Base-by-base conservation (phyloP, 2,888 invertebrate genomes). In the Platycheirus albimanus region DNA sequence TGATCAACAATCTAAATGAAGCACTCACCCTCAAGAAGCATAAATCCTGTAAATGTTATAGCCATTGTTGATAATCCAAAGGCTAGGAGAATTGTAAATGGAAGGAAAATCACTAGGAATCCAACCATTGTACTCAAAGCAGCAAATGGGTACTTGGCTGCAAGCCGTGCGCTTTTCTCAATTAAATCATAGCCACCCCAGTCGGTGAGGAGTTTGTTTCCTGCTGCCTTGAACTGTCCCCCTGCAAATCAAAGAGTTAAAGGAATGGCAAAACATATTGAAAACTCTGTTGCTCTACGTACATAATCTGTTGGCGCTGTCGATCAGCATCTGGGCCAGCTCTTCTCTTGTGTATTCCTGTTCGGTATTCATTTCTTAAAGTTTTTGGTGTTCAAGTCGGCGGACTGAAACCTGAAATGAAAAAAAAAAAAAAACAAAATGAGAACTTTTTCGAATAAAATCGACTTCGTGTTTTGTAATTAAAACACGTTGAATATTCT, bases 21-120 rank as follows among this genome's bases (percentile, higher is more conserved):
- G 38, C 0, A 10, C 13, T 58, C 84, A 90, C 91, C 91, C 87
- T 91, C 91, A 5, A 91, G 86, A 1, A 91, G 86, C n/a, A 91
- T 81, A 61, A 91, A 89, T 36, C 90, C 91, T 0, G 89, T 89
- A 36, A 91, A 88, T 0, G 91, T 89, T 85, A 91, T 87, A 13
- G 88, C 66, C 72, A 90, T 85, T 1, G 90, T 89, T 3, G 89
- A 87, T 52, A 91, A 72, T 1, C 87, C 88, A 66, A 91, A 88
- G 0, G 89, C 88, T 20, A 88, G 71, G 5, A 91, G 86, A 2
- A 91, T 86, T 1, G 89, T 79, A 63, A 90, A 85, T 13, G 90
- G 91, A 5, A 90, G 74, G 1, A 88, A 67, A 3, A 88, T 67
- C 0, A 85, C 71, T 6, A 86, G n/a, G 20, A 85, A 64, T 1